Evolutionary conservation across 2,113 vertebrate species (phyloP), one percentile per base, ranked within the genome.

Genomic region (Phodopus roborovskii): DNA sequence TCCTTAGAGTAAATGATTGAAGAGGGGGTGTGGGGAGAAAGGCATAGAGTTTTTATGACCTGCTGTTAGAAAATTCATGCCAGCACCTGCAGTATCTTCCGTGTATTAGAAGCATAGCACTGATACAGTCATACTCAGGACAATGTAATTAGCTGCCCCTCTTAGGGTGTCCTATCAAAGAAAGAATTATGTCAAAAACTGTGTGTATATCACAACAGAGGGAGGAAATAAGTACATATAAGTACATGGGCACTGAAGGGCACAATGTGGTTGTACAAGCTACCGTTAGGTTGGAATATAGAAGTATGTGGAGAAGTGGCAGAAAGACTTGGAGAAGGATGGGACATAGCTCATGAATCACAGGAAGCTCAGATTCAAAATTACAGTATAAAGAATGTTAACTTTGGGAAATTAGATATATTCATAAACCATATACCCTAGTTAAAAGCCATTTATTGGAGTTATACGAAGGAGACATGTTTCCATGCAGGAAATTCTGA

Each of bases 391-490:
- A 66, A 36, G 16, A 86, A 7, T 33, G 5, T 19, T 56, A 92
- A 64, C 50, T 58, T 84, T 70, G 8, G 39, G n/a, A 74, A 88
- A 64, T 26, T 50, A 58, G 56, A 39, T 20, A 78, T 58, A 24
- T 17, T 48, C n/a, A 33, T 56, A 79, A 42, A 11, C 53, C 48
- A 0, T 39, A 0, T 39, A 60, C 50, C 73, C 3, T 33, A 22
- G 58, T 66, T 28, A 30, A 87, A 71, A 58, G 42, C 5, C 22
- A 5, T 24, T 73, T 60, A 58, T 84, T 48, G 50, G 5, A n/a
- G 4, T 16, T 42, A 0, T 20, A 3, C 13, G 28, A 50, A 50
- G 42, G 10, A 22, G 73, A 42, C 13, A 0, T 30, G 1, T 36
- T 81, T 16, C n/a, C 2, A 28, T 62, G 15, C 22, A 62, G 9